Evolutionary conservation across 2,888 invertebrate species (phyloP).

Genomic region (Amblyteles armatorius): DNA sequence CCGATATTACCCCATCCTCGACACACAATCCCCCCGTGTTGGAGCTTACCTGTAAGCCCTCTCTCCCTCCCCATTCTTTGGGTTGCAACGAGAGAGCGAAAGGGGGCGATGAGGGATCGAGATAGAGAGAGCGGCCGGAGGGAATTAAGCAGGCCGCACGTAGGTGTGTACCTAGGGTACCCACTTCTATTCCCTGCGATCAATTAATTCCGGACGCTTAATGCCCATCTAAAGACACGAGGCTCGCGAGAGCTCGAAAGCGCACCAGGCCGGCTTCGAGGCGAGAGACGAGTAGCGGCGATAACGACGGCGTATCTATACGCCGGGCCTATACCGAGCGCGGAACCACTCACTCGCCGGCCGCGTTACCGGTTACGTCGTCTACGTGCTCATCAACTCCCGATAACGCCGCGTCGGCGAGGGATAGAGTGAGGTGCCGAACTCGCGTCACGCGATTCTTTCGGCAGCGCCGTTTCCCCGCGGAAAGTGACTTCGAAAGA

Average conservation of each 20-base stretch:
- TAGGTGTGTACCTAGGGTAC: conserved; percentile 79
- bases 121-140: conserved; percentile 30
- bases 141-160: conserved; percentile 60
- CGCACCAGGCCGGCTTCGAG: conserved; percentile 5
- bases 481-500: conserved; percentile 63
- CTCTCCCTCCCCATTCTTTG: conserved; percentile 56
- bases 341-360: conserved; percentile 51
- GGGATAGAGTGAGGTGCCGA: conserved; percentile 45
- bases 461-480: conserved; percentile 55
- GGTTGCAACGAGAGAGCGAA: conserved; percentile 69
- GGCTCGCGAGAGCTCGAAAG: conserved; percentile 56
- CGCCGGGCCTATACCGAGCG: conserved; percentile 34
- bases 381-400: conserved; percentile 75
- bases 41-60: conserved; percentile 49
- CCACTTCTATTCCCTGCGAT: conserved; percentile 81
- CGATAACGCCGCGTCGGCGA: conserved; percentile 73
- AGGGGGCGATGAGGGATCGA: conserved; percentile 44
- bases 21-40: conserved; percentile 57
- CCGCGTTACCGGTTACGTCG: conserved; percentile 73
- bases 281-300: conserved; percentile 62
- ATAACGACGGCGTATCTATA: conserved; percentile 64
- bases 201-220: conserved; percentile 83
- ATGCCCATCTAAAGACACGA: conserved; percentile 82
- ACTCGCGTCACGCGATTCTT: conserved; percentile 78
- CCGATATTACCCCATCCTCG: conserved; percentile 80